phyloP scores from a whole-genome alignment of 2,797 vertebrate species.

The Hafferia zeledoni region DNA sequence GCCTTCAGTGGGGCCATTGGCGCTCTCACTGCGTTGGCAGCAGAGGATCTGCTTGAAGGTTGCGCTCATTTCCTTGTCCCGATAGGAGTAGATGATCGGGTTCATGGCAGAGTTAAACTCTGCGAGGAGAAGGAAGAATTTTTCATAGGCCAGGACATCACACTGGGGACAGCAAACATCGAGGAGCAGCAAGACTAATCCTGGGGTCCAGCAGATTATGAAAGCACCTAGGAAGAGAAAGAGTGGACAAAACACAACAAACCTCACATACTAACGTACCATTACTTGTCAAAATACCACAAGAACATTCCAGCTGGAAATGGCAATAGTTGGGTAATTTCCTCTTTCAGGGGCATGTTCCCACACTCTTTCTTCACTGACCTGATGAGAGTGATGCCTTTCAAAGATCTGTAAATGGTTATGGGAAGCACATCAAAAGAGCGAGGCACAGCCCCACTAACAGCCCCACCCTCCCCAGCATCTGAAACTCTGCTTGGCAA shows the following conservation, averaged over 20 bases:
- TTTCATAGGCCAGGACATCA: constrained; percentile 92
- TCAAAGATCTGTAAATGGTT: constrained; percentile 12
- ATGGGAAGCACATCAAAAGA: constrained; percentile 36
- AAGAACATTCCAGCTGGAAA: background rate
- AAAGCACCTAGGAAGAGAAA: constrained; percentile 86
- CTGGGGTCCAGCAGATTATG: constrained; percentile 98
- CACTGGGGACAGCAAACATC: constrained; percentile 94
- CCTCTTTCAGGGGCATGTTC: background rate
- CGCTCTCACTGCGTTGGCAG: constrained; percentile 90
- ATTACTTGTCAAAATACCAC: background rate
- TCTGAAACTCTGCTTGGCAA: constrained; percentile 41
- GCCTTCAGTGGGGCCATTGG: constrained; percentile 89
- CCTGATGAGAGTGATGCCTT: background rate
- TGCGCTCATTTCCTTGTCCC: constrained; percentile 98
- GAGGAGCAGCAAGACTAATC: constrained; percentile 91
- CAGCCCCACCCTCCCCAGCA: background rate
- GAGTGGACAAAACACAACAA: background rate
- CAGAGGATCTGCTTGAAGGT: constrained; percentile 98
- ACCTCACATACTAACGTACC: background rate
- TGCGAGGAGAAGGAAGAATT: constrained; percentile 96
- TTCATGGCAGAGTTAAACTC: constrained; percentile 99
- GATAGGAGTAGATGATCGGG: constrained; percentile 99
- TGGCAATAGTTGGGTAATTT: background rate
- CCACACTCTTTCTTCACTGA: constrained; percentile 7
- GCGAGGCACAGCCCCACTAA: background rate